Evolutionary conservation across 2,888 invertebrate genomes (phyloP), one percentile per base, ranked within the genome.

Genomic region (Petrolisthes manimaculis): DNA sequence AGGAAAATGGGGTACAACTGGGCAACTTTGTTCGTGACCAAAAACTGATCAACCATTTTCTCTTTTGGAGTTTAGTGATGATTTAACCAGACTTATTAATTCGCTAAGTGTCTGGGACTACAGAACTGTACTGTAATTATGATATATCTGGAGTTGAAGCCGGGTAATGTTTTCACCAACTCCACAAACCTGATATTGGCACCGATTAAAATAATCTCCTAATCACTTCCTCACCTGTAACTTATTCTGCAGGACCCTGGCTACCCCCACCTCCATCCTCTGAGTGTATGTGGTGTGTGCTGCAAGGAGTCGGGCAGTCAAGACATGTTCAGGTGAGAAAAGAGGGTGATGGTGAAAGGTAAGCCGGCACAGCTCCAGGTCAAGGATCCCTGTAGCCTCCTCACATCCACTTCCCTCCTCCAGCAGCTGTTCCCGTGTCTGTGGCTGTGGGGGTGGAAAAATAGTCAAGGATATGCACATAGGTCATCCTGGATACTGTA

Each of bases 241-340:
- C 37, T 86, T 89, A 18, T 82, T 82, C 71, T 81, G 75, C 12
- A 89, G 78, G 21, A 89, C 56, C 55, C 81, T 78, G 51, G 85
- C 74, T 37, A 77, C 83, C 24, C 79, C 71, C 5, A 81, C 18
- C 54, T 14, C 53, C n/a, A 71, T 54, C 82, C 89, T 77, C 53
- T 85, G 67, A 14, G 74, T 61, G 67, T 89, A 89, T 12, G 83
- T 82, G 55, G 67, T 83, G 79, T 78, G 85, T 67, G 75, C 84
- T 12, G 77, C 61, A 24, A 71, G 75, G 24, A 89, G 89, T 77
- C 77, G 85, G 69, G 89, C 77, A 0, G 82, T 82, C 55, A 86
- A 51, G 0, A 89, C 83, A 51, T 89, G 89, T 54, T 89, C 89
- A 12, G 85, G 83, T 9, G 89, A 89, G 79, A 89, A 89, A 14